Percentiles rank a stretch among this genome's conserved stretches.
phyloP scores from a whole-genome alignment of 2,113 vertebrate species.

The Elachura formosa region DNA sequence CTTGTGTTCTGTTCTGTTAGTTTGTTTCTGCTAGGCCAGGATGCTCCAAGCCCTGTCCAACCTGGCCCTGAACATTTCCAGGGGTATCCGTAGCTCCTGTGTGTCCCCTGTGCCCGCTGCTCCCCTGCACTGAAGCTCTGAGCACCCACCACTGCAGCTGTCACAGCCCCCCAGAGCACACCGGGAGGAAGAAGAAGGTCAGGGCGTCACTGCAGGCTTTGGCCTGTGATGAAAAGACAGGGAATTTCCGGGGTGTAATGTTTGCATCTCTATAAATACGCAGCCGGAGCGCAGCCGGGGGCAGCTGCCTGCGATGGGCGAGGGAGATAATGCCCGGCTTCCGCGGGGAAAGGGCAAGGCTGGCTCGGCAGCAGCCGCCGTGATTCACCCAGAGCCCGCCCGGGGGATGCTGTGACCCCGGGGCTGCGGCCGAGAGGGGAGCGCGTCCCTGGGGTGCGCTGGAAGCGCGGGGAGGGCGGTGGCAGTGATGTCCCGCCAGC shows the following conservation, averaged over 20 bases:
- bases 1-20: no score
- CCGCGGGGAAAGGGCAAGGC: neutral
- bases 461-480: neutral
- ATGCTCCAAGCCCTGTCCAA: fast-evolving
- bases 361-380: neutral
- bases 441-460: fast-evolving
- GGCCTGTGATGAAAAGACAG: neutral
- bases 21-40: no score
- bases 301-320: constrained; percentile 35
- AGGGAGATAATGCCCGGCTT: constrained; percentile 27
- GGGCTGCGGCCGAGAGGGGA: neutral
- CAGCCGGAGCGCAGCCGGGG: neutral
- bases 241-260: constrained; percentile 42
- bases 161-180: neutral
- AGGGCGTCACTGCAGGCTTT: neutral
- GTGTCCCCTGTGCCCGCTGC: neutral
- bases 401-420: neutral
- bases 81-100: neutral
- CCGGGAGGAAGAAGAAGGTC: neutral
- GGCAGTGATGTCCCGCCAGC: no score
- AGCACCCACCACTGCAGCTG: fast-evolving
- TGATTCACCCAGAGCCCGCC: neutral
- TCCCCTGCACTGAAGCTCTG: neutral
- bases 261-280: constrained; percentile 19
- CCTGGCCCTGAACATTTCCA: neutral